Conservation (phyloP, 2,888 invertebrate species). For the Papilio elwesi region DNA sequence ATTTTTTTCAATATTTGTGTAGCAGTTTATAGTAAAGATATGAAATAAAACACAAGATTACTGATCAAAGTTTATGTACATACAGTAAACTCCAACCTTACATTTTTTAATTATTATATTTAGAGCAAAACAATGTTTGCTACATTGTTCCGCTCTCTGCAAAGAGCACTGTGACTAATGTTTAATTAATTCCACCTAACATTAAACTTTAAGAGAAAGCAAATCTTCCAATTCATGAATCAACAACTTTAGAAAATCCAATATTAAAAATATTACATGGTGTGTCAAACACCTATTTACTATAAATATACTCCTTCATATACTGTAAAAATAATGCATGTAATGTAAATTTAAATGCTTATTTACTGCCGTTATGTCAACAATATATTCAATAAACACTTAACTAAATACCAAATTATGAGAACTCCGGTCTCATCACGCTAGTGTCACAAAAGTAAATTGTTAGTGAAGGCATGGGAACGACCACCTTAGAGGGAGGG, state of each 20-base stretch:
- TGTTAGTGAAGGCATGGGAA: conserved; percentile 59
- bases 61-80: conserved; percentile 75
- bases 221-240: conserved; percentile 62
- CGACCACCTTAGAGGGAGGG: conserved; percentile 49
- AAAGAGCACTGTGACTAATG: conserved; percentile 76
- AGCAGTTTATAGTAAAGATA: not conserved
- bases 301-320: conserved; percentile 54
- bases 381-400: conserved; percentile 63
- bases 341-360: conserved; percentile 51
- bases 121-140: conserved; percentile 76
- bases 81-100: conserved; percentile 72
- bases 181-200: conserved; percentile 66
- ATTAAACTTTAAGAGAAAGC: conserved; percentile 66
- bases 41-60: conserved; percentile 62
- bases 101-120: conserved; percentile 79
- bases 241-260: conserved; percentile 73
- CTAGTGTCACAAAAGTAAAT: conserved; percentile 58
- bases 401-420: conserved; percentile 55
- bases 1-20: no score
- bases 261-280: conserved; percentile 68
- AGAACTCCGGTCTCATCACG: conserved; percentile 59
- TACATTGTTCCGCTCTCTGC: conserved; percentile 59
- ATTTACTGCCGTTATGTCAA: conserved; percentile 59
- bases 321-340: conserved; percentile 63
- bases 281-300: conserved; percentile 58